Evolutionary conservation across 2,797 vertebrate species (phyloP).

Genomic region (Tolypeutes matacus): DNA sequence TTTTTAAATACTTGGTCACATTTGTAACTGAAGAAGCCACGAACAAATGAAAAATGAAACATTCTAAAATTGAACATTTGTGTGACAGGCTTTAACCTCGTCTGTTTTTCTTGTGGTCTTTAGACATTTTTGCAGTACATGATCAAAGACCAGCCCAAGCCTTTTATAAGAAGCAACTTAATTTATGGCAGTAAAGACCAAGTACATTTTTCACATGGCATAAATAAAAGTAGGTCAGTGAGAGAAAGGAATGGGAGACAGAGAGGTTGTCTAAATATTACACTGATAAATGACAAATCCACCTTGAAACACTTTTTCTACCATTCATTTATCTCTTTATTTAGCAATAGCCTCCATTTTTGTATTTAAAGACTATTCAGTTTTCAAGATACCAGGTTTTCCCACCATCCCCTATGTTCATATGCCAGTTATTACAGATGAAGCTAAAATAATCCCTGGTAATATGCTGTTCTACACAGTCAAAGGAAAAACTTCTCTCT

Average conservation of each 20-base stretch:
- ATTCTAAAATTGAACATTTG: slow-evolving; percentile 80
- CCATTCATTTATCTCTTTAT: slow-evolving; percentile 72
- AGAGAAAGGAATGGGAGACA: slow-evolving; percentile 75
- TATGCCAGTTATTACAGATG: slow-evolving; percentile 49
- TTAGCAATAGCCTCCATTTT: slow-evolving; percentile 72
- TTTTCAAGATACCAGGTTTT: slow-evolving; percentile 62
- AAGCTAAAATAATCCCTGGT: slow-evolving; percentile 22
- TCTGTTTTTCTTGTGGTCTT: slow-evolving; percentile 78
- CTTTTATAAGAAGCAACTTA: slow-evolving; percentile 78
- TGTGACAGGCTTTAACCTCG: slow-evolving; percentile 80
- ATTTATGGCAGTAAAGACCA: slow-evolving; percentile 80
- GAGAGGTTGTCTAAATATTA: slow-evolving; percentile 84
- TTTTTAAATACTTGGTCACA: slow-evolving; percentile 81
- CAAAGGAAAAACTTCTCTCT: slow-evolving; percentile 40
- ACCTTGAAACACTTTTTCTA: slow-evolving; percentile 77
- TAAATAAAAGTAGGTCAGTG: slow-evolving; percentile 85
- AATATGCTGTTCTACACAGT: slow-evolving; percentile 48
- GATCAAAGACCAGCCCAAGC: slow-evolving; percentile 83
- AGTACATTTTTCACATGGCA: slow-evolving; percentile 77
- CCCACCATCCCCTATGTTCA: neutral
- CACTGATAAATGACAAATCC: slow-evolving; percentile 76
- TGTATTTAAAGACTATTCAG: slow-evolving; percentile 57
- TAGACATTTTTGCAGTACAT: slow-evolving; percentile 80
- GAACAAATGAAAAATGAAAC: slow-evolving; percentile 80
- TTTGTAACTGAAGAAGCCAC: slow-evolving; percentile 76